These are phyloP conservation scores for Epirrhoe alternata DNA, from an alignment of 2,888 invertebrate species.

Conservation along the genomic window DNA sequence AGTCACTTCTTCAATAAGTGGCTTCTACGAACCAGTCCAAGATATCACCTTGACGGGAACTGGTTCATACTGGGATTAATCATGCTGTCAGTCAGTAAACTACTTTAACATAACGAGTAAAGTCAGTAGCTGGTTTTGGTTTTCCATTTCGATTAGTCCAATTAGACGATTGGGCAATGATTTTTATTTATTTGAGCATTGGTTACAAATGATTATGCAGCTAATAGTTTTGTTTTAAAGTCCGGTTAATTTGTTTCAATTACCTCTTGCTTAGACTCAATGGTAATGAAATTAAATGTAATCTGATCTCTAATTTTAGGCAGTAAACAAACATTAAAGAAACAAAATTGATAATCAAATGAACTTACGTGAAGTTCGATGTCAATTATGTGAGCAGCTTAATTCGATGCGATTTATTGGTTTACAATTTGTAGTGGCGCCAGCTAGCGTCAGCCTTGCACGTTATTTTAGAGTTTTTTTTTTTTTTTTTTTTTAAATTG, in stretches of 20 bases:
- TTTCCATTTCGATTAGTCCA: slow-evolving; percentile 44
- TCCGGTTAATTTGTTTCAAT: slow-evolving; percentile 31
- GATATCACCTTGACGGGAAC: slow-evolving; percentile 10
- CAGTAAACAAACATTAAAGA: background rate
- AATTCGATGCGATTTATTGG: background rate
- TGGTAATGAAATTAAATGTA: slow-evolving; percentile 17
- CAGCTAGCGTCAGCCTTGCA: too few species aligned
- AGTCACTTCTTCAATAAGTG: background rate
- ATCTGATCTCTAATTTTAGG: slow-evolving; percentile 2
- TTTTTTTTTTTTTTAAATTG: too few species aligned
- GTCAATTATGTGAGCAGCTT: slow-evolving; percentile 3
- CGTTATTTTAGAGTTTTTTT: too few species aligned
- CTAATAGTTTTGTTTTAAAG: slow-evolving; percentile 29
- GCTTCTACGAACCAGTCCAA: slow-evolving; percentile 2
- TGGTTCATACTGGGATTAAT: background rate
- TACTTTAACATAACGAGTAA: slow-evolving; percentile 36
- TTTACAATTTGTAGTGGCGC: too few species aligned
- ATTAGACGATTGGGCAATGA: slow-evolving; percentile 41
- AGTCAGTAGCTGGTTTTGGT: slow-evolving; percentile 34
- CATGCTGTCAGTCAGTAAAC: background rate
- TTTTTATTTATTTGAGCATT: slow-evolving; percentile 37
- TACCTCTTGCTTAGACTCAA: slow-evolving; percentile 27
- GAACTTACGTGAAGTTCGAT: too few species aligned
- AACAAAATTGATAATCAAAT: too few species aligned
- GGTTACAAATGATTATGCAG: slow-evolving; percentile 23